Evolutionary conservation across 2,888 invertebrate genomes (phyloP), one percentile per base, ranked within the genome.

Genomic region (Lepidocyrtoides sp.): DNA sequence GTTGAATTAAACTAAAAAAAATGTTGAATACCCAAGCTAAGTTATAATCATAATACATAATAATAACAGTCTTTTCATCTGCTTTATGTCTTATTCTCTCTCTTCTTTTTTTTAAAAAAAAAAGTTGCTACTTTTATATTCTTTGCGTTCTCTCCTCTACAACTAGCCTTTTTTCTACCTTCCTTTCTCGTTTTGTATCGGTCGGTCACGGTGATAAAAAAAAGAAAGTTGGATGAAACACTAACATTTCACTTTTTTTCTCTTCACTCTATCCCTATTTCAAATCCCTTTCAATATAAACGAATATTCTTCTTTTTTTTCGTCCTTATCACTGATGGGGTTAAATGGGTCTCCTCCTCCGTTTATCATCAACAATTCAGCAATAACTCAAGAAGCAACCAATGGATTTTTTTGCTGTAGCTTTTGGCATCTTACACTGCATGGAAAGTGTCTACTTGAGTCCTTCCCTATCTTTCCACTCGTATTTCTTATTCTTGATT

Each of bases 381-480:
- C 48, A 23, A 66, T 85, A 85, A 85, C 48, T 72, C 86, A 86
- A 60, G 44, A 23, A 44, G 54, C 8, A 54, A 51, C 20, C 83
- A 83, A 83, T 83, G 75, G 77, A 86, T 86, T 86, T 69, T 81
- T 51, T 51, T 51, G 17, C 51, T 63, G n/a, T 29, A 75, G 29
- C 44, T 86, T 85, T 26, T 69, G 57, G n/a, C 26, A 48, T 23
- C 48, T 44, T 57, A 23, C 69, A 89, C 89, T 89, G 89, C 81
- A 82, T 82, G 26, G 82, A 82, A 89, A 89, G 82, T 89, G 69
- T 72, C 89, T 69, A 89, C 82, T 81, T 82, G 89, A 89, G 57
- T 36, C 41, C 23, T 17, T 41, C 32, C 41, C 60, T 26, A 29
- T 79, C 79, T 79, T 4, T 77, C 44, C 41, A 32, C 77, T 20